Evolutionary conservation across 2,113 vertebrate genomes (phyloP), one percentile per base, ranked within the genome.

Genomic region (Prunella himalayana): DNA sequence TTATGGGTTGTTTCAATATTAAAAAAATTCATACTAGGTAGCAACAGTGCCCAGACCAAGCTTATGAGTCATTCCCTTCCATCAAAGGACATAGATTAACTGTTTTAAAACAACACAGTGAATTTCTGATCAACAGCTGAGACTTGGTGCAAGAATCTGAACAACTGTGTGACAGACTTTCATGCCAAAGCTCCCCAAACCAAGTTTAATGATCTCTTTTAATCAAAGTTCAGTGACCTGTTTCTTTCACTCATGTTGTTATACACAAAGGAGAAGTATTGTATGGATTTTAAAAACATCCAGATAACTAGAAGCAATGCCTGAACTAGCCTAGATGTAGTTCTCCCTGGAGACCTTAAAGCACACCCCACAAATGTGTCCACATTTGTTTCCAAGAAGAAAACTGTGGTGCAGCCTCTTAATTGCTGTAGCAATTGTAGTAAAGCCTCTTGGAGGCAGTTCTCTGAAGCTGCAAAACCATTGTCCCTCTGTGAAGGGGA

Each of bases 301-400:
- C 14, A 88, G 53, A 30, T 57, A 35, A 39, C 31, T 61, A 44
- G 21, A 76, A 82, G 19, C 16, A 68, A 23, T 27, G 17, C 8
- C 60, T 91, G 53, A 78, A 42, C 18, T n/a, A 89, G 7, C 6
- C 11, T 53, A 54, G 25, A 13, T 61, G 10, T 27, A 86, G 12
- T 31, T 76, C 35, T 77, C 2, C 21, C 19, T 7, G 7, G 17
- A 53, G 31, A 47, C 7, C 10, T 86, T 53, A 71, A 86, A 84
- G 60, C 3, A 94, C 11, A 64, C 5, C 10, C 6, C n/a, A 47
- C 25, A 68, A 91, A 68, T 21, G 5, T 45, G 44, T 31, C 37
- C 7, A 31, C 0, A 0, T 68, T 69, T 82, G 5, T 37, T 76
- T 24, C 33, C 37, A 79, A 61, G 18, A 73, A 39, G 5, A 66